Evolutionary conservation across 1,140 invertebrate genomes (phyloP), one percentile per base, ranked within the genome.

Genomic region (Augochlora pura): DNA sequence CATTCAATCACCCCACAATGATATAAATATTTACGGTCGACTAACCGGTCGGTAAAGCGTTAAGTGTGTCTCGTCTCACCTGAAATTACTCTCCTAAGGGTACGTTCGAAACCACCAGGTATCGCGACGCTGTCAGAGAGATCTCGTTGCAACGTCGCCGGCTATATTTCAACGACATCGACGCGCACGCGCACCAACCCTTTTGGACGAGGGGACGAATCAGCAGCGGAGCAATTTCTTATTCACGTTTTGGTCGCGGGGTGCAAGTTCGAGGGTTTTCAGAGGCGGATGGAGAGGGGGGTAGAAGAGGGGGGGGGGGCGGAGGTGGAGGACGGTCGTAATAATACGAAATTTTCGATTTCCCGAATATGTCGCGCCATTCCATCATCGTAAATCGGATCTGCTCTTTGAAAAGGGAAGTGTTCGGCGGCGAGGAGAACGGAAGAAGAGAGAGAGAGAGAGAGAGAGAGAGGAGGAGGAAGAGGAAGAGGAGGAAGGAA

Each of bases 271-370:
- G 54, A 57, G 54, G 54, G 54, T 57, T 57, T 57, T n/a, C 54
- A n/a, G 18, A 21, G 18, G 52, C 18, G 54, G 32, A 2, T 32
- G 32, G 32, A 4, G 32, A 2, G 32, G 32, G 32, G 32, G 32
- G 32, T 32, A n/a, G n/a, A n/a, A n/a, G n/a, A n/a, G 32, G 1
- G 32, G 32, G 32, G 32, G 32, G 32, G 32, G 32, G 32, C n/a
- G n/a, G n/a, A n/a, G n/a, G n/a, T n/a, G 32, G 32, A 4, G 32
- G 32, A 4, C 1, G 32, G 21, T 5, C 18, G 54, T 57, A 21
- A 57, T 57, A 57, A 57, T 57, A 57, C 54, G n/a, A 57, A 57
- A 57, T 57, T n/a, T 57, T 57, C 54, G 54, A 57, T 57, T 57
- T 21, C 18, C 54, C 54, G 21, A n/a, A 57, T n/a, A n/a, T 21